Evolutionary conservation across 2,113 vertebrate species (phyloP).

Genomic region (Tamias sibiricus): DNA sequence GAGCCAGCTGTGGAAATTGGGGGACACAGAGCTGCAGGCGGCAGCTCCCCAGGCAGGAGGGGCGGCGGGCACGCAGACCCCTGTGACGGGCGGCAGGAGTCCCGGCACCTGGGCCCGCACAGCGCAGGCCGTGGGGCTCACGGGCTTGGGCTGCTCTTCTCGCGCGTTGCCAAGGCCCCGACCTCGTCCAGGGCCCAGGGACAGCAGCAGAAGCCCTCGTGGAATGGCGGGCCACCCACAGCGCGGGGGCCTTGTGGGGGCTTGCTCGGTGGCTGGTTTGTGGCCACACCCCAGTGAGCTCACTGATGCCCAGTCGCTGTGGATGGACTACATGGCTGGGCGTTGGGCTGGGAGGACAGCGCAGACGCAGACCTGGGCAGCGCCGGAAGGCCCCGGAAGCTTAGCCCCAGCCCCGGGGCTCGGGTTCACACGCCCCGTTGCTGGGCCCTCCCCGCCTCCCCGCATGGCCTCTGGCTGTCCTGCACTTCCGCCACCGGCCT

Average conservation of each 20-base stretch:
- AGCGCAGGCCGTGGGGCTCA: rapidly evolving
- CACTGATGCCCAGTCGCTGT: rapidly evolving
- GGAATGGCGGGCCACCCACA: neutral
- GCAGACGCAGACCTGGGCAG: neutral
- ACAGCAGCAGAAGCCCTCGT: rapidly evolving
- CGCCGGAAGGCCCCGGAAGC: neutral
- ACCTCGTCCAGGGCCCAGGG: neutral
- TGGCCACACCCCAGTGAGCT: neutral
- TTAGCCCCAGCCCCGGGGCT: rapidly evolving
- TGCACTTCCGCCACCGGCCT: rapidly evolving
- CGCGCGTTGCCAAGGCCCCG: rapidly evolving
- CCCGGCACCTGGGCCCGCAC: rapidly evolving
- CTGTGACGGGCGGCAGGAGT: rapidly evolving
- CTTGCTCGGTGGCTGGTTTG: rapidly evolving
- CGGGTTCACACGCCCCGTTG: rapidly evolving
- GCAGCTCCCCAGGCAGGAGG: too few species aligned
- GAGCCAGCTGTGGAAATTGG: neutral
- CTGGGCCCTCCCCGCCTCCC: too few species aligned
- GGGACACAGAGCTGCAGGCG: neutral
- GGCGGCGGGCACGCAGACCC: rapidly evolving
- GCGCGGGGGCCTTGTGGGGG: too few species aligned
- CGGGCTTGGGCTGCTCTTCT: neutral
- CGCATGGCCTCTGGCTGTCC: neutral
- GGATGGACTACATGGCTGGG: neutral
- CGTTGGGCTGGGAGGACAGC: neutral